Conservation (phyloP, 1,140 invertebrate species). For the Drosophila murphyi region DNA sequence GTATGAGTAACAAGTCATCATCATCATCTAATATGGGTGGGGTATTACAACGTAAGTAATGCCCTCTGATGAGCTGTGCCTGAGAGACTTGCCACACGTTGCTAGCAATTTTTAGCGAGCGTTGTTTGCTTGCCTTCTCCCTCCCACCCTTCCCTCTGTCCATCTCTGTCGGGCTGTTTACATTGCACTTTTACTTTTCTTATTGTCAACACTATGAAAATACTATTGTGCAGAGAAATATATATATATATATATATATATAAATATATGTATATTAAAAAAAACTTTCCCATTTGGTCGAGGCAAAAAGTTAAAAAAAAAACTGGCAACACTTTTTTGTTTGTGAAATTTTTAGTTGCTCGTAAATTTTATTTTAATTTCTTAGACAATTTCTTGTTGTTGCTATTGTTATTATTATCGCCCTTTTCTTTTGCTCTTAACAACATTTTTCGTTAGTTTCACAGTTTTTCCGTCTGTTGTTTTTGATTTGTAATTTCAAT, state of each 20-base stretch:
- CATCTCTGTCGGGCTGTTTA: not conserved
- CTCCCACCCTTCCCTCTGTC: slow-evolving; percentile 4
- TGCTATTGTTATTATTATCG: slow-evolving; percentile 35
- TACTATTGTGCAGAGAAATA: slow-evolving; percentile 37
- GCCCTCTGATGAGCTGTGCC: not conserved
- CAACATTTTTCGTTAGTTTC: slow-evolving; percentile 2
- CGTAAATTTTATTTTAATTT: slow-evolving; percentile 77
- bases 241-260: not conserved
- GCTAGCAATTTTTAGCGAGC: slow-evolving; percentile 8
- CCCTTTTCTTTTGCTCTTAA: slow-evolving; percentile 22
- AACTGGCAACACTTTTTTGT: slow-evolving; percentile 8
- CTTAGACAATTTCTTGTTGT: slow-evolving; percentile 44
- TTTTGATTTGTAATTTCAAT: slow-evolving; percentile 54
- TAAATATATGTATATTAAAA: slow-evolving; percentile 16
- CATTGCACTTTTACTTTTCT: slow-evolving; percentile 67
- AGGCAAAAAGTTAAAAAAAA: slow-evolving; percentile 1
- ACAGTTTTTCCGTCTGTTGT: slow-evolving; percentile 24
- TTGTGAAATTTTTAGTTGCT: slow-evolving; percentile 47
- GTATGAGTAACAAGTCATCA: not conserved
- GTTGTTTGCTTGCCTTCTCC: slow-evolving; percentile 17
- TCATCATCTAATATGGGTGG: slow-evolving; percentile 4
- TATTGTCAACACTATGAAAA: slow-evolving; percentile 71
- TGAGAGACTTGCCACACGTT: slow-evolving; percentile 23
- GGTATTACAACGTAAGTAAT: slow-evolving; percentile 15
- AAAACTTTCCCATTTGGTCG: slow-evolving; percentile 67